These are phyloP conservation scores for Nasonia longicornis DNA, from an alignment of 1,140 invertebrate species.

Conservation along the genomic window DNA sequence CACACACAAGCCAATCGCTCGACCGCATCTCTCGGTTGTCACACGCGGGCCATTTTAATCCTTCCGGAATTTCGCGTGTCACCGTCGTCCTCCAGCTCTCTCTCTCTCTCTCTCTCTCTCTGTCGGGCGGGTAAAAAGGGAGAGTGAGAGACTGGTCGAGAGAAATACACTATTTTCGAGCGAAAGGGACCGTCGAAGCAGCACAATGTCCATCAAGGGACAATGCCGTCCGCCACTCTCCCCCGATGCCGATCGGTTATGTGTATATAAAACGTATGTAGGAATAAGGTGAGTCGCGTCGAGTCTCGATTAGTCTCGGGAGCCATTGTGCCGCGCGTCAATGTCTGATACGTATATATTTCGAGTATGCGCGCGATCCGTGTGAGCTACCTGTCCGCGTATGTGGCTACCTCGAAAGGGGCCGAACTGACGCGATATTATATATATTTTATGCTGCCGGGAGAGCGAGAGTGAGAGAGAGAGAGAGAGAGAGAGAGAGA, in stretches of 20 bases:
- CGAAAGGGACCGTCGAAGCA: slow-evolving; percentile 10
- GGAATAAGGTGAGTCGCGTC: neutral
- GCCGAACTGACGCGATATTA: neutral
- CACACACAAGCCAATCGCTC: slow-evolving; percentile 12
- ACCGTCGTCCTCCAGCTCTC: slow-evolving; percentile 6
- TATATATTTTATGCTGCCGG: neutral
- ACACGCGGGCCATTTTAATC: slow-evolving; percentile 35
- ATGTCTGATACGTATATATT: slow-evolving; percentile 41
- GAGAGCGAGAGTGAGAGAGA: neutral
- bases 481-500: neutral
- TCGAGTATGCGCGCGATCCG: neutral
- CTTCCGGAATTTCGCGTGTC: slow-evolving; percentile 48
- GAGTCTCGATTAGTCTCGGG: slow-evolving; percentile 53
- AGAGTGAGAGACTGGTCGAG: neutral
- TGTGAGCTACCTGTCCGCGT: neutral
- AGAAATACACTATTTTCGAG: slow-evolving; percentile 28
- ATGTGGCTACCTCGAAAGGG: neutral
- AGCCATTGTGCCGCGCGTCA: slow-evolving; percentile 52
- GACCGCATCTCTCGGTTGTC: slow-evolving; percentile 29
- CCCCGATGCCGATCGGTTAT: slow-evolving; percentile 44
- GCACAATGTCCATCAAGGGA: slow-evolving; percentile 33
- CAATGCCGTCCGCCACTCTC: slow-evolving; percentile 41
- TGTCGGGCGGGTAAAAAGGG: neutral
- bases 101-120: neutral
- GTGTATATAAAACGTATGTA: neutral